Base-by-base conservation (phyloP, 2,797 vertebrate species). In the Loris lydekkerianus region DNA sequence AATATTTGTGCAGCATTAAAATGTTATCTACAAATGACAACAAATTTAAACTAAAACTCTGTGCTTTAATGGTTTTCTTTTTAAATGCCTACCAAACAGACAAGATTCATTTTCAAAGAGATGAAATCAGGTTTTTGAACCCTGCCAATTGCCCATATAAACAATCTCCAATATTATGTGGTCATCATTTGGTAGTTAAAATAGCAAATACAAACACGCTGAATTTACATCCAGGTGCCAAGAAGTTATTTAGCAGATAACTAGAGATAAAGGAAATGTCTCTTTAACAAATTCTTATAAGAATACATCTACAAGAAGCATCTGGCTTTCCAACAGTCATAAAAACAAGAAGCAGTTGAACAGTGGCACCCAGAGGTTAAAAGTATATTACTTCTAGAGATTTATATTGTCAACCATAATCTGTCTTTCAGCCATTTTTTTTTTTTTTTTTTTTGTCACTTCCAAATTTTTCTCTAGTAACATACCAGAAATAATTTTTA, bases 331-430 rank as follows among this genome's bases (percentile, higher is more conserved):
- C 97, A 96, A 93, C 21, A 96, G 95, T 95, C 96, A 95, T 96
- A 96, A 97, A 97, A 96, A 96, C 94, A 97, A 98, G 98, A 97
- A 98, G 97, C 96, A 98, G 98, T 97, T 98, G 98, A 99, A 98
- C 98, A 99, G 98, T 98, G 98, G 97, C 98, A 98, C 98, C 98
- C 98, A 98, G 98, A 98, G 98, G 98, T 97, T 96, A 97, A 97
- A 98, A 96, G 43, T 90, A 95, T 98, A 98, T 97, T 97, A 93
- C 91, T 96, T 31, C 97, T 61, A 56, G 95, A 96, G 94, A 97
- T 96, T 96, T 95, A 78, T 31, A 93, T 20, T 49, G 89, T 94
- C 95, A 96, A 43, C 40, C 87, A 67, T 43, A 78, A 95, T 56
- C 82, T 86, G 93, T 96, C 97, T 97, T 91, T 98, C 69, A 96